Base-by-base conservation (phyloP, 2,113 vertebrate species). In the Dipodomys spectabilis region DNA sequence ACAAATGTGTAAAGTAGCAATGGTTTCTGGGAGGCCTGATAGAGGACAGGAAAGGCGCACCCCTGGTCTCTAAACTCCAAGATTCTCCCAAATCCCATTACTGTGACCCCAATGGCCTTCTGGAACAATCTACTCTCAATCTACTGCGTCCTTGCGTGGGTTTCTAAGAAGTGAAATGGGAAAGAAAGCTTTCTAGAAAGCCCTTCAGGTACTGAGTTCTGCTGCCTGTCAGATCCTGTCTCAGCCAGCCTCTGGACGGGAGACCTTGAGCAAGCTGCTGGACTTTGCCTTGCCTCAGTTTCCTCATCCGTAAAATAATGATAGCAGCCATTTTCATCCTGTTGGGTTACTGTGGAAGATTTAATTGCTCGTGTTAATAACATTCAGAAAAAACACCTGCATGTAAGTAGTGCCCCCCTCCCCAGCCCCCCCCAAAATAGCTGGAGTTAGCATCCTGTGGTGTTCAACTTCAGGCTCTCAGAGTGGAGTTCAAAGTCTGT, bases 91-190 rank as follows among this genome's bases (percentile, higher is more conserved):
- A 8, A 62, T 22, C 15, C 69, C 39, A 35, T 44, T 45, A 49
- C 18, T 30, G 20, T 49, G 67, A 68, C n/a, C 57, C 16, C 25
- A 16, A 57, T 20, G 27, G 75, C 23, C 22, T 75, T 65, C 8
- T 8, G 23, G 53, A 22, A 18, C 35, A 49, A 0, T 39, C 39
- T 73, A 6, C 28, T 86, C 75, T 30, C 69, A 30, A 11, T 15
- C 7, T 7, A 5, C 6, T 39, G 39, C 13, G 6, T 78, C 11
- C 13, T 32, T 0, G 0, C 19, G 0, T 7, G 32, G 8, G 2
- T 44, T 73, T 64, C 30, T 28, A 6, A 53, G 23, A 69, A 19
- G 28, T 77, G 75, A 71, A 87, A 28, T 27, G 15, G 6, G 20
- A 79, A 82, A 18, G 44, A 69, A 32, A 11, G 28, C 8, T 84